Percentiles rank a stretch among this genome's conserved stretches.
phyloP scores from a whole-genome alignment of 2,888 invertebrate genomes.

The Diogma glabrata region DNA sequence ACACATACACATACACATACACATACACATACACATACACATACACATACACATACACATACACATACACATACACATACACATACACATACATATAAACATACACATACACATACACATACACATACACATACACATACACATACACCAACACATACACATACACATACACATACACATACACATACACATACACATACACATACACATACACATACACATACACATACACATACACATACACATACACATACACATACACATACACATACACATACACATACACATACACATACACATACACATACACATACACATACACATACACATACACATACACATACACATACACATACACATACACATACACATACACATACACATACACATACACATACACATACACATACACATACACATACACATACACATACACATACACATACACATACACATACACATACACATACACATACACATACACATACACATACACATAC shows the following conservation, averaged over 20 bases:
- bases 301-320: background rate
- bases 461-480: background rate
- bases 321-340: background rate
- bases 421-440: background rate
- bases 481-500: background rate
- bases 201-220: background rate
- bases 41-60: background rate
- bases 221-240: background rate
- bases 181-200: background rate
- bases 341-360: background rate
- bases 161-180: background rate
- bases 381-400: background rate
- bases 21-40: background rate
- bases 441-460: background rate
- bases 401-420: background rate
- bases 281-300: background rate
- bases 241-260: background rate
- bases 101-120: background rate
- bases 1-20: background rate
- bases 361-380: background rate
- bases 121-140: background rate
- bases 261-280: background rate
- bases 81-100: background rate
- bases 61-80: background rate
- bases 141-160: background rate